Base-by-base conservation (phyloP, 37 sponge, comb jelly and placozoan species). In the Diacarnus erythraeanus region DNA sequence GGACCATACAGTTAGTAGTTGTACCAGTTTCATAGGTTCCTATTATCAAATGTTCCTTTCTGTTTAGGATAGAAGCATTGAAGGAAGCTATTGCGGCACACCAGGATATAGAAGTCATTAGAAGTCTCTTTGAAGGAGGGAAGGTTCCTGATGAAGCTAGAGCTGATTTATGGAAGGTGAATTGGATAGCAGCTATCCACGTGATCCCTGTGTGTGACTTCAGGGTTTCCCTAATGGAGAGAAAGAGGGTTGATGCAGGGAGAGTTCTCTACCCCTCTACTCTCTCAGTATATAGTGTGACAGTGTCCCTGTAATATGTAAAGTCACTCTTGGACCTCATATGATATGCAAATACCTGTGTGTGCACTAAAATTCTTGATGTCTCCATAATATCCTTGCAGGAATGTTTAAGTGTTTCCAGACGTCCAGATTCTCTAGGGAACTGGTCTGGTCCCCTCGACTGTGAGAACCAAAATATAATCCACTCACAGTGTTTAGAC, bases 371-470 rank as follows among this genome's bases (percentile, higher is more conserved):
- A n/a, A n/a, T n/a, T n/a, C 51, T 47, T 70, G 26, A 26, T 72
- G 1, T 36, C 31, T 68, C n/a, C 40, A 18, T 58, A 21, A 36
- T 18, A n/a, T n/a, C 9, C n/a, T 3, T 29, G 1, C 43, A 93
- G 93, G 84, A 83, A 47, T 78, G 85, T 44, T 73, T 95, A n/a
- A 80, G 82, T 38, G 84, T 92, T 54, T 76, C 80, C 23, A 69
- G 83, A 18, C 80, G 86, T 30, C 87, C 89, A 21, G 96, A 95
- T 42, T 69, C 90, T n/a, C 57, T 95, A n/a, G 81, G 83, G 30
- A 69, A 47, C 36, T 95, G 93, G 90, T 73, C 43, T 80, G 96
- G 90, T 34, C 86, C 89, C 23, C 64, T 95, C 35, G 90, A 95
- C 72, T 69, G 68, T 31, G 94, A 87, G 70, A 63, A 76, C 64